Evolutionary conservation across 2,113 vertebrate genomes (phyloP), one percentile per base, ranked within the genome.

Genomic region (Rhynchomys soricoides): DNA sequence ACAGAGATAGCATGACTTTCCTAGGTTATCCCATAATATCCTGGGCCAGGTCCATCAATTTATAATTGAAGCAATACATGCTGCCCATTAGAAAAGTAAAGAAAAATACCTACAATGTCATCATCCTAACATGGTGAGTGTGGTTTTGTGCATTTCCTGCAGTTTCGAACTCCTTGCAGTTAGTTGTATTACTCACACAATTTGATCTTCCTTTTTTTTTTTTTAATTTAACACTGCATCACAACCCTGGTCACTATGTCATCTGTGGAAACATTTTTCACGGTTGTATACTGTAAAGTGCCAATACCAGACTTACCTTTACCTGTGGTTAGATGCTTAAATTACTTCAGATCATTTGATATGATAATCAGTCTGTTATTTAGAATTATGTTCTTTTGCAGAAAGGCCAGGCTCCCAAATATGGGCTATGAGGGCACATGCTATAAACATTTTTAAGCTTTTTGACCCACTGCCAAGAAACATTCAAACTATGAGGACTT

Each of bases 201-300:
- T 75, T 85, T 89, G 31, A 50, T 64, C 70, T 96, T 85, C 50
- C 62, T 96, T 85, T 90, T 15, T 93, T 83, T 75, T 83, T 29
- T 17, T 85, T 62, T 29, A 8, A 73, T 93, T 96, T 89, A 89
- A 68, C 37, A 77, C 68, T 82, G n/a, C 50, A 74, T 70, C 50
- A 71, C 52, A 90, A 92, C 81, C 43, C 70, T 93, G 77, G 21
- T 93, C 91, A 91, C 66, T 59, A 6, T 79, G 26, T 89, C 79
- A 10, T 66, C 91, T 75, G 94, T 62, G 86, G 81, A 94, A 86
- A 26, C 82, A 62, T 89, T 96, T 93, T 94, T 95, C 86, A 90
- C 73, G 79, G 24, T 64, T 90, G 1, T 57, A 77, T 40, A 91
- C 31, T 90, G 66, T 89, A 37, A 89, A 81, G 43, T 43, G 43